phyloP scores from a whole-genome alignment of 2,797 vertebrate species.

The Malacoraja senta region DNA sequence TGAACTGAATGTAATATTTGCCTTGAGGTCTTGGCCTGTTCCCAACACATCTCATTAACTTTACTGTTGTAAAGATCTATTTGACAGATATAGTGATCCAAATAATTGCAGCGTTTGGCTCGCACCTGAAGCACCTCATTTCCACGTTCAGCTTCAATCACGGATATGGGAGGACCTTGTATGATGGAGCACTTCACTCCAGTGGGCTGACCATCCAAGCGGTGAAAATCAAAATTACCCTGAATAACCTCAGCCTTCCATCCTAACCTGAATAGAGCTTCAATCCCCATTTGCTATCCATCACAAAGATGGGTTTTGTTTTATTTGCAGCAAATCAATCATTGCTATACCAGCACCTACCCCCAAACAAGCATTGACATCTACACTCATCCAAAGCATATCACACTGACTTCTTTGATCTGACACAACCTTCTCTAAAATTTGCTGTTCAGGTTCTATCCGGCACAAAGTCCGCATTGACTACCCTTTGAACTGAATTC shows the following conservation, averaged over 20 bases:
- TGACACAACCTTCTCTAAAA: background rate
- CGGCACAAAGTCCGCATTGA: background rate
- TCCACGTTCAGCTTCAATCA: background rate
- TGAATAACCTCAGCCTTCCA: background rate
- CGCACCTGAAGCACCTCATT: background rate
- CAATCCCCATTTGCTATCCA: background rate
- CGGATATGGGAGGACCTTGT: background rate
- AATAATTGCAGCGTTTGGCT: background rate
- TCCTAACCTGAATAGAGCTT: background rate
- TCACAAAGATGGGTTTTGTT: background rate
- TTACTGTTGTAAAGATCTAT: background rate
- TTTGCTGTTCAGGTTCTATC: background rate
- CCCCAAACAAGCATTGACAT: background rate
- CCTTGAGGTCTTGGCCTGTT: background rate
- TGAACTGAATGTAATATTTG: background rate
- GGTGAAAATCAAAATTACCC: background rate
- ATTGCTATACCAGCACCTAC: background rate
- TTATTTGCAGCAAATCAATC: background rate
- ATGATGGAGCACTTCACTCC: background rate
- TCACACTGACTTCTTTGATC: background rate
- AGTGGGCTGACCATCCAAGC: background rate
- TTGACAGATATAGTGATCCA: background rate
- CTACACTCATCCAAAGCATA: background rate
- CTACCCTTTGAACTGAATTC: background rate
- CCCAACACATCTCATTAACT: slow-evolving; percentile 9